Base-by-base conservation (phyloP, 2,797 vertebrate genomes). In the Eidolon dupreanum region DNA sequence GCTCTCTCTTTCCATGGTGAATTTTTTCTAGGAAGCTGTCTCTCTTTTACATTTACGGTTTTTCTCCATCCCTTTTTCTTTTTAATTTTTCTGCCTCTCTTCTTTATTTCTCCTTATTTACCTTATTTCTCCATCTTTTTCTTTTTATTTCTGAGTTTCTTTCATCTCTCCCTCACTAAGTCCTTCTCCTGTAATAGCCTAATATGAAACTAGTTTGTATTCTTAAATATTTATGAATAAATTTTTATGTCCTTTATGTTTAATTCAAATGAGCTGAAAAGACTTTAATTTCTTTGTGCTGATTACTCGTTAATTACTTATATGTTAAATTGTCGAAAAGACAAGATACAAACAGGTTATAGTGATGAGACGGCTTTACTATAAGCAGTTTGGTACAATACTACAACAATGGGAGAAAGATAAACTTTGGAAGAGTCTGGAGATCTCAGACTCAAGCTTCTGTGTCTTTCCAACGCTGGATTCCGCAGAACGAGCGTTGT, bases 81-180 rank as follows among this genome's bases (percentile, higher is more conserved):
- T 70, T 66, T 24, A 19, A 19, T 24, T 88, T 73, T 87, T 77
- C 41, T 75, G 26, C n/a, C n/a, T 53, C 46, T 94, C 6, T 38
- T 83, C 36, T 43, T 85, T 63, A 28, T 68, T 73, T 88, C 20
- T 84, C 17, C 10, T 86, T 79, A 86, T 66, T 65, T 59, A 85
- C 1, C 2, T 11, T 3, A 6, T 28, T 46, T 63, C 16, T 63
- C 61, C 63, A 59, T 20, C 33, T 59, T 68, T 81, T 70, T 53
- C 22, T 51, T 63, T 92, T 85, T n/a, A 55, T 83, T 83, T 77
- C 46, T 79, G 77, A 61, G 24, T 86, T 96, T 97, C 24, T 55
- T 31, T 59, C 13, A n/a, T 61, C 41, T 86, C 38, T 46, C 66
- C 16, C 31, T 87, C 28, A 84, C 26, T 33, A 49, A 31, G 2